These are phyloP conservation scores for Erpornis zantholeuca DNA, from an alignment of 2,113 vertebrate genomes.

Conservation along the genomic window DNA sequence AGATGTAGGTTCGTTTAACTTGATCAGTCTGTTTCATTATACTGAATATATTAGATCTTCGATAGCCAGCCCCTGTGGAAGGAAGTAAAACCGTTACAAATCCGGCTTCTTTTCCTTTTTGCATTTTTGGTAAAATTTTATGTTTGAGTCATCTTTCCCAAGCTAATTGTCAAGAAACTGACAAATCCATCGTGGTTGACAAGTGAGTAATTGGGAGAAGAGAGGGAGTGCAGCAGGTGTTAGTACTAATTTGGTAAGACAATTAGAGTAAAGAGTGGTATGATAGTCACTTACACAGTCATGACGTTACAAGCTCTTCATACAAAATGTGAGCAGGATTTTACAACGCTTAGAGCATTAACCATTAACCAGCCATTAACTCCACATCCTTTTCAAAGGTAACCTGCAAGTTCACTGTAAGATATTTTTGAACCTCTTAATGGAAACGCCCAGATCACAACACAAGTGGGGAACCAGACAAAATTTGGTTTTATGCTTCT, in stretches of 20 bases:
- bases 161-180: conserved; percentile 64
- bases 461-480: background rate
- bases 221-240: conserved; percentile 41
- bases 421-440: background rate
- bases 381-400: background rate
- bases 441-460: background rate
- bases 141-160: conserved; percentile 72
- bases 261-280: background rate
- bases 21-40: background rate
- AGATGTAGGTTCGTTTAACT: background rate
- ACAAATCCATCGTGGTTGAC: conserved; percentile 49
- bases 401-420: background rate
- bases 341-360: background rate
- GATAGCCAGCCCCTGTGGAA: background rate
- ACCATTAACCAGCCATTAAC: background rate
- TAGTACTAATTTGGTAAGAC: conserved; percentile 51
- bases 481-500: background rate
- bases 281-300: conserved; percentile 2
- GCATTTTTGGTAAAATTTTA: conserved; percentile 47
- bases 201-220: conserved; percentile 61
- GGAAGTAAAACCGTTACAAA: background rate
- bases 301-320: conserved; percentile 10
- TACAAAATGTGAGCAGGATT: background rate
- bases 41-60: background rate
- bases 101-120: background rate